Base-by-base conservation (phyloP, 2,888 invertebrate genomes). In the Minunthozetes semirufus region DNA sequence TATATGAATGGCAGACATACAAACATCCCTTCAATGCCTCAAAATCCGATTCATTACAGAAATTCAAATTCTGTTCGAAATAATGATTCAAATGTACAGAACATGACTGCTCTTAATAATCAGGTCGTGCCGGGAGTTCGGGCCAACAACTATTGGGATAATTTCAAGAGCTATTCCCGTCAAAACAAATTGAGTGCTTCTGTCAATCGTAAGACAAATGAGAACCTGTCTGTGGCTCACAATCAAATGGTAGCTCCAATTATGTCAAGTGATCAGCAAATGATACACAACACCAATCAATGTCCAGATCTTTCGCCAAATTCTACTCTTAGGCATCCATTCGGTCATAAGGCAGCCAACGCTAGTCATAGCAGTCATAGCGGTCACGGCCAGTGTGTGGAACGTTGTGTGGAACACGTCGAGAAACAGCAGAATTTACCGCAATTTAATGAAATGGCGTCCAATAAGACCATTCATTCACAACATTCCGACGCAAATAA, bases 131-230 rank as follows among this genome's bases (percentile, higher is more conserved):
- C 93, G 48, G 93, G 93, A 38, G 92, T 91, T 83, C 86, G 93
- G 78, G 92, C 93, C 75, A 94, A 94, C 83, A 94, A 94, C 84
- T 94, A 93, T 84, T 93, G 92, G 92, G 93, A 94, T 82, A 93
- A 94, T 84, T 93, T 94, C 83, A 86, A 92, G 85, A 93, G 93
- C 56, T 93, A 93, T 83, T 93, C 93, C 50, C 88, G 93, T 73
- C 93, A 93, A 85, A 93, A 93, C 83, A 87, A 93, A 76, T 86
- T 93, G 9, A 78, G 77, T 25, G 76, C 79, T 15, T 75, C 79
- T 0, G 76, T 72, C 17, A 76, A 48, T 70, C 48, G 61, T 19
- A 78, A 77, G 75, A 73, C 75, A 27, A 78, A 78, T 73, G 78
- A 78, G 68, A 75, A 61, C 50, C 11, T 63, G 15, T 38, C 50